phyloP scores from a whole-genome alignment of 2,888 invertebrate genomes.

The Thysanoteuthis rhombus region DNA sequence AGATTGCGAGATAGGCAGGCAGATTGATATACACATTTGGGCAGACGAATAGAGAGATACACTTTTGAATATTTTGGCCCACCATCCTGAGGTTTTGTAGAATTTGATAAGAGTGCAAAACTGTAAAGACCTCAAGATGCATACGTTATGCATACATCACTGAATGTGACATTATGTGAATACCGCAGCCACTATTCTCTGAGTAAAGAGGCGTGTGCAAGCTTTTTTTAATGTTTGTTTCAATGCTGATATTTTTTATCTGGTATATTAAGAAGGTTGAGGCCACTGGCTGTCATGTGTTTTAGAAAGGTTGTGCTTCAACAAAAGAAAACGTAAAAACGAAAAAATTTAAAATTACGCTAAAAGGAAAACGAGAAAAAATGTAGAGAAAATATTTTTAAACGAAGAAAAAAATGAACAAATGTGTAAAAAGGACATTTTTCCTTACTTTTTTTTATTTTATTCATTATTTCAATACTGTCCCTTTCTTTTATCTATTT shows the following conservation, averaged over 20 bases:
- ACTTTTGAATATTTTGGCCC: not conserved
- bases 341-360: not conserved
- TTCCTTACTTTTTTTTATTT: not conserved
- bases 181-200: not conserved
- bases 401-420: not conserved
- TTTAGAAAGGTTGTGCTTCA: not conserved
- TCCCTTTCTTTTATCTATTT: no score
- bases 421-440: not conserved
- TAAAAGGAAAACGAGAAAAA: not conserved
- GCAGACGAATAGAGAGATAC: no score
- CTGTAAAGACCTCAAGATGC: not conserved
- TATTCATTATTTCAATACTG: no score
- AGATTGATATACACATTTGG: no score
- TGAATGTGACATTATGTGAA: not conserved
- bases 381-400: not conserved
- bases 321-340: not conserved
- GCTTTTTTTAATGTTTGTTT: not conserved
- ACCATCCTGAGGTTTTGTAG: not conserved
- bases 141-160: not conserved
- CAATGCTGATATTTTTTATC: not conserved
- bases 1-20: no score
- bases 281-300: constrained; percentile 12
- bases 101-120: not conserved
- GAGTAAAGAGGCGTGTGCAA: not conserved
- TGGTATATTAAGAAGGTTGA: not conserved